Evolutionary conservation across 2,113 vertebrate species (phyloP).

Genomic region (Grus americana): DNA sequence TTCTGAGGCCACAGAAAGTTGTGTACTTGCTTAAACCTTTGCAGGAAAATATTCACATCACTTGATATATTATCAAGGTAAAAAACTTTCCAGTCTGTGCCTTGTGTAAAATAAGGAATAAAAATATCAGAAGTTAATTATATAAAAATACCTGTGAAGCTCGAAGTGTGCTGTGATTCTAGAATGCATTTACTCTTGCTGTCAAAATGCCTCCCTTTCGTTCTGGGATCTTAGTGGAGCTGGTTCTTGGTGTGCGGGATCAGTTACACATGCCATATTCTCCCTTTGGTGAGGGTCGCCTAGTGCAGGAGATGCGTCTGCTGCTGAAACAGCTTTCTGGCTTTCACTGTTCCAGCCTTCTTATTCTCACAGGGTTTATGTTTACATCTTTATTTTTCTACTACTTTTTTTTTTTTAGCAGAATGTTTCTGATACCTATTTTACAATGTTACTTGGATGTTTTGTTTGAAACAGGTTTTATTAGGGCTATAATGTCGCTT

Average conservation of each 20-base stretch:
- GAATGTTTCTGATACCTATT: background rate
- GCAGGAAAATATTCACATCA: background rate
- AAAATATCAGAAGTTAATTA: background rate
- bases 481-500: background rate
- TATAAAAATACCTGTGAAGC: background rate
- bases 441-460: background rate
- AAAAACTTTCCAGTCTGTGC: background rate
- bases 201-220: background rate
- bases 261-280: background rate
- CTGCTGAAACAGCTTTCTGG: background rate
- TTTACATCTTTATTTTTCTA: background rate
- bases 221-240: background rate
- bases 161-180: background rate
- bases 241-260: background rate
- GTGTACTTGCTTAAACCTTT: background rate
- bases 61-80: background rate
- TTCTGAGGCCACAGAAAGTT: background rate
- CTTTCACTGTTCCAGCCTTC: background rate
- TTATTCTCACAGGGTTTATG: background rate
- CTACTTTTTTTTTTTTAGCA: background rate
- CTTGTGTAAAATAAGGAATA: background rate
- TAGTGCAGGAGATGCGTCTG: background rate
- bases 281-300: background rate
- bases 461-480: background rate
- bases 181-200: background rate